Evolutionary conservation across 2,797 vertebrate genomes (phyloP).

Genomic region (Leuciscus waleckii): DNA sequence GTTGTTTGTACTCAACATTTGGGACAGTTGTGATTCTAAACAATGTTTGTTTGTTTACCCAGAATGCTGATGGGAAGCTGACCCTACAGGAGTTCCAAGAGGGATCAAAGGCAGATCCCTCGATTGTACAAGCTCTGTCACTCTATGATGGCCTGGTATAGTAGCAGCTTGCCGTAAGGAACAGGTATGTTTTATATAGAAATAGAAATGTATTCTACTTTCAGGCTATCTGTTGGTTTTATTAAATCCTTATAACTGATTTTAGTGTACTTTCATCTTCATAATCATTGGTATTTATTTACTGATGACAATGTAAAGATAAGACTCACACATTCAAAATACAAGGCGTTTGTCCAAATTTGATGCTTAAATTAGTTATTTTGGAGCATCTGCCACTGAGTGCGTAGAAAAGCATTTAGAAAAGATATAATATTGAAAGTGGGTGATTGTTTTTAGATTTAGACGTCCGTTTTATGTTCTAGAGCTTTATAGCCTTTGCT

Average conservation of each 20-base stretch:
- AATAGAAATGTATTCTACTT: neutral
- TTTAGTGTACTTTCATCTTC: neutral
- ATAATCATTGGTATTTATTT: neutral
- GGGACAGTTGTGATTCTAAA: neutral
- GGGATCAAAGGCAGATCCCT: conserved; percentile 97
- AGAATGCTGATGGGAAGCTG: conserved; percentile 97
- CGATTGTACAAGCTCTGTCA: conserved; percentile 93
- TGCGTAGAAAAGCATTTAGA: neutral
- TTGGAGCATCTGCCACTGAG: neutral
- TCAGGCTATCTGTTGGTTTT: neutral
- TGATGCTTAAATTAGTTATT: conserved; percentile 6
- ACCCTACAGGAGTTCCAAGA: conserved; percentile 99
- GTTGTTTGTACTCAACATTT: neutral
- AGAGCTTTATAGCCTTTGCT: neutral
- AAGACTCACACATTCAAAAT: neutral
- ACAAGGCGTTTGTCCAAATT: neutral
- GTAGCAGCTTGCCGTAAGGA: conserved; percentile 21
- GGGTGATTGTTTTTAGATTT: neutral
- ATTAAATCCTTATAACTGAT: neutral
- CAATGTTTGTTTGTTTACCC: conserved; percentile 59
- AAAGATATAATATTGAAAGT: neutral
- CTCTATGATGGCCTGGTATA: conserved; percentile 65
- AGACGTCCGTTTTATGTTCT: neutral
- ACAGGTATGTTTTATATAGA: conserved; percentile 11
- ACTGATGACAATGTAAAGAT: conserved; percentile 1